Conservation (phyloP, 2,888 invertebrate species). For the Antheraea assamensis region DNA sequence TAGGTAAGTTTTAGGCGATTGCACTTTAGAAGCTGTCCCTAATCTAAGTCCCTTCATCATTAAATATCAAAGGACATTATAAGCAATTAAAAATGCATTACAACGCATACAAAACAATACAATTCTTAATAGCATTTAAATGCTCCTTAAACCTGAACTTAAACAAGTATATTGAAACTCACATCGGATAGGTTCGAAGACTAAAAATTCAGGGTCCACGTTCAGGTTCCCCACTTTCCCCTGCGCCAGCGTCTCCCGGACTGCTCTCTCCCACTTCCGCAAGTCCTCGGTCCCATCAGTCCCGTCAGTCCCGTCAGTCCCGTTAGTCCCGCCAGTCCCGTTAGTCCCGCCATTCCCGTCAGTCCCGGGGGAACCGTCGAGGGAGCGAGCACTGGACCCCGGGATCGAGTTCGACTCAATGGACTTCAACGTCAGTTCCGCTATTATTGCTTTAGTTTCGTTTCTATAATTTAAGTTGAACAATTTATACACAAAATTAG, state of each 20-base stretch:
- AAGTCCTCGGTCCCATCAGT: constrained; percentile 48
- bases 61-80: no score
- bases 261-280: constrained; percentile 77
- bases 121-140: no score
- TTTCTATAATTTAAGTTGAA: constrained; percentile 57
- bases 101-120: no score
- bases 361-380: constrained; percentile 47
- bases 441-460: constrained; percentile 86
- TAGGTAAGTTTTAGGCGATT: no score
- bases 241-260: constrained; percentile 86
- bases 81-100: no score
- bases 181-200: constrained; percentile 88
- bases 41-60: no score
- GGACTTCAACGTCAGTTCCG: constrained; percentile 88
- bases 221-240: constrained; percentile 90
- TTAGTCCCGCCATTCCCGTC: constrained; percentile 36
- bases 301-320: constrained; percentile 24
- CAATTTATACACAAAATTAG: no score
- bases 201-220: constrained; percentile 91
- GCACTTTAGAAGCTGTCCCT: no score
- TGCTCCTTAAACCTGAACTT: no score
- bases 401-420: constrained; percentile 87
- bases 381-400: constrained; percentile 68
- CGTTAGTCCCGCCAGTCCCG: no score
- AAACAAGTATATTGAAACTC: constrained; percentile 53